Percentiles rank a stretch among this genome's conserved stretches.
phyloP scores from a whole-genome alignment of 2,113 vertebrate genomes.

The Peucedramus taeniatus region DNA sequence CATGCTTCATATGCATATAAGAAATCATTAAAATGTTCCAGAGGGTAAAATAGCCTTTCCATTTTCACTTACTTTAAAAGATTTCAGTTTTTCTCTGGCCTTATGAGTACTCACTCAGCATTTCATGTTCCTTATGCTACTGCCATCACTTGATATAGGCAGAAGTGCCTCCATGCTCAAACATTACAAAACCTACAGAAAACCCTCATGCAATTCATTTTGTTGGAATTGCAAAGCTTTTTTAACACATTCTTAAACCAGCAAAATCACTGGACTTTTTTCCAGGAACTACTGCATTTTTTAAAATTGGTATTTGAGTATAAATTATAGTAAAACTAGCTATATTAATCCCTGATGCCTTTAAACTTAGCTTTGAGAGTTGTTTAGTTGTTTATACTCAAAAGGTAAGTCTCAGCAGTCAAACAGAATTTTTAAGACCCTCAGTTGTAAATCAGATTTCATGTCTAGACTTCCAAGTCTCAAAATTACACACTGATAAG shows the following conservation, averaged over 20 bases:
- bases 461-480: not conserved
- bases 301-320: not conserved
- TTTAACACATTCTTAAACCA: not conserved
- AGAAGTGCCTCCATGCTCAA: not conserved
- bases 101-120: not conserved
- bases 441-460: not conserved
- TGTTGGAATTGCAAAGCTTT: not conserved
- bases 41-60: not conserved
- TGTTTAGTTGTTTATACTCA: not conserved
- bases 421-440: not conserved
- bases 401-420: not conserved
- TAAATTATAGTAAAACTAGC: not conserved
- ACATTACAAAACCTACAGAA: not conserved
- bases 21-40: not conserved
- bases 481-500: not conserved
- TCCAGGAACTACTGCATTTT: not conserved
- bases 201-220: not conserved
- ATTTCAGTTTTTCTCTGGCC: not conserved
- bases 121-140: not conserved
- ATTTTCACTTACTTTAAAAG: not conserved
- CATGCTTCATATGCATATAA: not conserved
- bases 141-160: not conserved
- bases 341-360: not conserved
- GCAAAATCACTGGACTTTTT: not conserved
- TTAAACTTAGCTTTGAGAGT: not conserved